These are phyloP conservation scores for Canis aureus DNA, from an alignment of 2,113 vertebrate genomes.

Conservation along the genomic window DNA sequence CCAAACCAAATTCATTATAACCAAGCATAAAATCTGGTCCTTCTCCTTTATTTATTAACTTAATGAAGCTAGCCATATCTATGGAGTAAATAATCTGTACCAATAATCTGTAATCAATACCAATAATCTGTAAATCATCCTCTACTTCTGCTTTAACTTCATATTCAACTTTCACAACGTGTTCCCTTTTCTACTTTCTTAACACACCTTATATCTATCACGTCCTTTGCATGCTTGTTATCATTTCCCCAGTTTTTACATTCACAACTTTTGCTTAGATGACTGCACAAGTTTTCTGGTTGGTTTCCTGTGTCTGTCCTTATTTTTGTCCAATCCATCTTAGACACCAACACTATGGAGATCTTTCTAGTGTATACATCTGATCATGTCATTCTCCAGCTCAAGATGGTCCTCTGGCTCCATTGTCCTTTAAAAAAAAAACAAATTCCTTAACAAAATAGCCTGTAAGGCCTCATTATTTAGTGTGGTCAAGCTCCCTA, in stretches of 20 bases:
- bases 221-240: background rate
- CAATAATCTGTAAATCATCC: background rate
- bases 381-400: background rate
- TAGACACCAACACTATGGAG: background rate
- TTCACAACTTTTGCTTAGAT: background rate
- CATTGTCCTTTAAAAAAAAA: background rate
- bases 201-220: background rate
- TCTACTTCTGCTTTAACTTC: background rate
- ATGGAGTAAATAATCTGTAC: background rate
- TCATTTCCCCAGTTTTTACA: background rate
- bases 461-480: background rate
- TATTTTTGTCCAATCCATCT: background rate
- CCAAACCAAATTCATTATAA: background rate
- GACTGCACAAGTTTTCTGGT: background rate
- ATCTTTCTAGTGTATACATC: background rate
- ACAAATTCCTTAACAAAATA: background rate
- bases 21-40: background rate
- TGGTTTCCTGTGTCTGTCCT: background rate
- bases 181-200: background rate
- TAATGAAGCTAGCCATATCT: background rate
- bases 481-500: background rate
- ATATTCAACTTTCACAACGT: background rate
- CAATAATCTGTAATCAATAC: background rate
- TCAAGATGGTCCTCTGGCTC: background rate
- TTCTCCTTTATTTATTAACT: background rate